phyloP scores from a whole-genome alignment of 2,888 invertebrate genomes.

The Luperina nickerlii region DNA sequence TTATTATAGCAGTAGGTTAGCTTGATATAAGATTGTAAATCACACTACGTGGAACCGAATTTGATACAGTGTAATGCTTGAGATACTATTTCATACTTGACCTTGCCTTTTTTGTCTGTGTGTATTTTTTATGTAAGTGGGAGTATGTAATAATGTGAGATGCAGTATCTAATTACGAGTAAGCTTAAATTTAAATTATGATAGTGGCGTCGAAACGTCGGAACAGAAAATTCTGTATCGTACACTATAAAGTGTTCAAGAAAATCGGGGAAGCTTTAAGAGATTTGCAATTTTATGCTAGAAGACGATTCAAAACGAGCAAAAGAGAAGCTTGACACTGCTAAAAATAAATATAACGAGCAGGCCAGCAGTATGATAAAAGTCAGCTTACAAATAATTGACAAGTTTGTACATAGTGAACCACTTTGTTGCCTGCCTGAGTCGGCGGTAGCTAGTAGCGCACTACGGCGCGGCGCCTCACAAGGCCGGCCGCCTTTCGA shows the following conservation, averaged over 20 bases:
- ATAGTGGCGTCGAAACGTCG: background rate
- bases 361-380: constrained; percentile 32
- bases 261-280: background rate
- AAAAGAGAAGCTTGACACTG: background rate
- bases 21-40: constrained; percentile 9
- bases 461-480: constrained; percentile 75
- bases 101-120: constrained; percentile 21
- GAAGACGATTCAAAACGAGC: background rate
- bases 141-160: background rate
- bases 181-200: background rate
- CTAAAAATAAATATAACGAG: constrained; percentile 21
- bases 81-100: constrained; percentile 22
- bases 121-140: background rate
- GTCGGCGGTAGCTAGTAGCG: constrained; percentile 48
- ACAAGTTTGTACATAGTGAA: constrained; percentile 66
- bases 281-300: background rate
- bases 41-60: constrained; percentile 19
- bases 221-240: background rate
- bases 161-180: background rate
- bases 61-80: constrained; percentile 10
- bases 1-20: constrained; percentile 9
- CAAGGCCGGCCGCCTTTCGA: constrained; percentile 87
- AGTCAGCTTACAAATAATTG: constrained; percentile 55
- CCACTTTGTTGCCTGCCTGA: constrained; percentile 68
- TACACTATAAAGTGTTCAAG: background rate